Conservation (phyloP, 2,797 vertebrate genomes). For the Trachurus trachurus region DNA sequence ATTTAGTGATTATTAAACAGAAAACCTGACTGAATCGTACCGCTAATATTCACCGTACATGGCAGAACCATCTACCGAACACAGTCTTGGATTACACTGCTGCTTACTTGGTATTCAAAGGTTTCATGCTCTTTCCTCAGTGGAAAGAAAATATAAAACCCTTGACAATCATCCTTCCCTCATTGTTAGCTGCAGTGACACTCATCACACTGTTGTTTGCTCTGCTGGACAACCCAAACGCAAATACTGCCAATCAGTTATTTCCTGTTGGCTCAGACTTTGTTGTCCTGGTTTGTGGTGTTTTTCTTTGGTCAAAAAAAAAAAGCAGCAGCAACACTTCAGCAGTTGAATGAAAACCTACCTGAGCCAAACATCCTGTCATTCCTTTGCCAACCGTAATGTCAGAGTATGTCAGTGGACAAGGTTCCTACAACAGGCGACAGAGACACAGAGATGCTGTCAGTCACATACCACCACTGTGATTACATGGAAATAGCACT, state of each 20-base stretch:
- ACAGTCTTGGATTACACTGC: background rate
- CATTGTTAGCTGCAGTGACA: background rate
- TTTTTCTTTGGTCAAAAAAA: background rate
- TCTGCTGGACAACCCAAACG: background rate
- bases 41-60: background rate
- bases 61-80: background rate
- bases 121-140: background rate
- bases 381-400: background rate
- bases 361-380: background rate
- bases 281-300: background rate
- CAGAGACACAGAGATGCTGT: background rate
- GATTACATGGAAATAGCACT: background rate
- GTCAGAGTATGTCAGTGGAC: background rate
- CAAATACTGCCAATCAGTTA: background rate
- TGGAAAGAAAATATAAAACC: background rate
- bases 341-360: background rate
- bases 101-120: background rate
- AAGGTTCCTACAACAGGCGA: background rate
- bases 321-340: background rate
- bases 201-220: background rate
- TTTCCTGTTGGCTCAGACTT: slow-evolving; percentile 2
- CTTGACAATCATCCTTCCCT: background rate
- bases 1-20: background rate
- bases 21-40: background rate
- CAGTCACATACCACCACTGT: background rate